Conservation (phyloP, 2,797 vertebrate genomes). For the Tinamus major region DNA sequence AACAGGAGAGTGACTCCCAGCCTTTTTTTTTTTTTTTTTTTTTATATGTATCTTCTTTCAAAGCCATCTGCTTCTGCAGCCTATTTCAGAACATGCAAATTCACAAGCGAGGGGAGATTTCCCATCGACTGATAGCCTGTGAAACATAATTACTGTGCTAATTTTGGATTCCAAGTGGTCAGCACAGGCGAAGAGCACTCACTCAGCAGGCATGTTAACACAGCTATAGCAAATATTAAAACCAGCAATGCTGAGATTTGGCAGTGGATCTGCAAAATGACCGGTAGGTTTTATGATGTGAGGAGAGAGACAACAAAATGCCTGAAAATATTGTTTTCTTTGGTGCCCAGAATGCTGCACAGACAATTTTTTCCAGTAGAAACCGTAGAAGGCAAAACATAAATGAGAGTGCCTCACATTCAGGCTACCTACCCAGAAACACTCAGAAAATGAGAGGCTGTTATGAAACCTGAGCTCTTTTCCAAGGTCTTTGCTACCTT, state of each 20-base stretch:
- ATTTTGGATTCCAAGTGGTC: slow-evolving; percentile 75
- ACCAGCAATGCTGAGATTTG: not conserved
- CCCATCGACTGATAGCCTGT: slow-evolving; percentile 65
- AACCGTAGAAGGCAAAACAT: not conserved
- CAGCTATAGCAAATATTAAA: slow-evolving; percentile 26
- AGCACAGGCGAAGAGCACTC: slow-evolving; percentile 48
- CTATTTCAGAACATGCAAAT: slow-evolving; percentile 76
- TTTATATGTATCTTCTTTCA: slow-evolving; percentile 64
- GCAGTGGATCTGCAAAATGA: slow-evolving; percentile 16
- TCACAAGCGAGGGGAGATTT: slow-evolving; percentile 62
- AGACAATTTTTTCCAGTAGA: not conserved
- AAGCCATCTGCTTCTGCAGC: slow-evolving; percentile 75
- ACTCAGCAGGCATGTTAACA: slow-evolving; percentile 32
- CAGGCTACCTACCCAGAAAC: slow-evolving; percentile 9
- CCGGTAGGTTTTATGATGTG: not conserved
- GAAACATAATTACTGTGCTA: slow-evolving; percentile 77
- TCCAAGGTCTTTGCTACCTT: slow-evolving; percentile 51
- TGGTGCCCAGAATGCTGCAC: not conserved
- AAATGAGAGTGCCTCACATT: not conserved
- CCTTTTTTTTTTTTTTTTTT: slow-evolving; percentile 36
- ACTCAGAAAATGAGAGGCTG: not conserved
- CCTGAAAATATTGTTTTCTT: not conserved
- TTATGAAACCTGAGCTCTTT: slow-evolving; percentile 33
- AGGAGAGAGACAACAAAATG: slow-evolving; percentile 21
- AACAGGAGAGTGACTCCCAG: slow-evolving; percentile 55